These are phyloP conservation scores for Matsumyia berberina DNA, from an alignment of 2,888 invertebrate species.

Conservation along the genomic window DNA sequence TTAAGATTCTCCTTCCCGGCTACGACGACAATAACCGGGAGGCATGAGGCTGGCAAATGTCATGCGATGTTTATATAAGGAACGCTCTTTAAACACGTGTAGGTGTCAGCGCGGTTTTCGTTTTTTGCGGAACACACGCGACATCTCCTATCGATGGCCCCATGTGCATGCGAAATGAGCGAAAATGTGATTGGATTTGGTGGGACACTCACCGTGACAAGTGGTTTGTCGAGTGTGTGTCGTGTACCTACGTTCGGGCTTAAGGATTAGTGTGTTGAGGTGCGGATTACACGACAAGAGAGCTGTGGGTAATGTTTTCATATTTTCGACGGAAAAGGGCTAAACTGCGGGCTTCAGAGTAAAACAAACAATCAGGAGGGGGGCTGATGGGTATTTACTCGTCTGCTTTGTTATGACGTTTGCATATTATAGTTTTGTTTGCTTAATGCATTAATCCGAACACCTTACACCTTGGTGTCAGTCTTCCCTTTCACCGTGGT, in stretches of 20 bases:
- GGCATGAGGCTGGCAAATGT: slow-evolving; percentile 69
- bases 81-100: slow-evolving; percentile 75
- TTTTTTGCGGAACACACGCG: slow-evolving; percentile 57
- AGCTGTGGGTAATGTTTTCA: slow-evolving; percentile 18
- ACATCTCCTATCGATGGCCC: slow-evolving; percentile 23
- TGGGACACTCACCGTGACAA: slow-evolving; percentile 28
- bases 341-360: not conserved
- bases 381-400: not conserved
- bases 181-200: slow-evolving; percentile 2
- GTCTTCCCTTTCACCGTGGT: too few species aligned
- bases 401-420: not conserved
- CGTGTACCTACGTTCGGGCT: slow-evolving; percentile 2
- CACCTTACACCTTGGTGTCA: too few species aligned
- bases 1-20: slow-evolving; percentile 36
- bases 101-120: slow-evolving; percentile 71
- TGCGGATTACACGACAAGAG: slow-evolving; percentile 35
- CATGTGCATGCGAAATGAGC: not conserved
- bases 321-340: not conserved
- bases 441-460: too few species aligned
- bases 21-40: slow-evolving; percentile 30
- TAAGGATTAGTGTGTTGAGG: slow-evolving; percentile 50
- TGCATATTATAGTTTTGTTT: not conserved
- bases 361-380: not conserved
- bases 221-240: slow-evolving; percentile 32
- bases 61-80: slow-evolving; percentile 65